Percentiles rank a stretch among this genome's conserved stretches.
These are phyloP conservation scores for Drosophila teissieri DNA, from an alignment of 1,140 invertebrate species.

Conservation along the genomic window DNA sequence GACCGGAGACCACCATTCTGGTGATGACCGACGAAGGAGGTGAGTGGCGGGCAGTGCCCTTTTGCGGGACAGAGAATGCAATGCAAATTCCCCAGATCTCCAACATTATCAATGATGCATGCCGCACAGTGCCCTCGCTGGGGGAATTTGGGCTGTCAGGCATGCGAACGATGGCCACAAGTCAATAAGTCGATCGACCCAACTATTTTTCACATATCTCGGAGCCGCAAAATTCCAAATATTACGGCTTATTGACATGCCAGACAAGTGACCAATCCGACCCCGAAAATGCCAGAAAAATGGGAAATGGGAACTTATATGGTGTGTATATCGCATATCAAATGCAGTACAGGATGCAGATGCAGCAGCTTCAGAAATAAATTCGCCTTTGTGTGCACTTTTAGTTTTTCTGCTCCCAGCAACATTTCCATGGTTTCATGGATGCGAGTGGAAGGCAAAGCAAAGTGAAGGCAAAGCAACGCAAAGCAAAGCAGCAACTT, in stretches of 20 bases:
- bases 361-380: constrained; percentile 37
- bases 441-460: constrained; percentile 30
- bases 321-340: constrained; percentile 11
- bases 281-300: constrained; percentile 3
- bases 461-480: constrained; percentile 6
- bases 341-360: constrained; percentile 38
- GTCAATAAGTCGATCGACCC: constrained; percentile 44
- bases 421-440: constrained; percentile 7
- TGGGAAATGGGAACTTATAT: constrained; percentile 3
- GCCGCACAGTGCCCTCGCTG: constrained; percentile 25
- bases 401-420: constrained; percentile 18
- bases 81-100: constrained; percentile 18
- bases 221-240: constrained; percentile 41
- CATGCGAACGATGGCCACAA: constrained; percentile 31
- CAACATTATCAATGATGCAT: constrained; percentile 45
- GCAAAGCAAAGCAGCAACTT: constrained; percentile 46
- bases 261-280: constrained; percentile 47
- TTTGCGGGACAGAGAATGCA: constrained; percentile 12
- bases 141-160: constrained; percentile 19
- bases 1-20: constrained; percentile 89
- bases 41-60: constrained; percentile 84
- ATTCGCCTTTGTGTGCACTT: constrained; percentile 58
- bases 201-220: constrained; percentile 44
- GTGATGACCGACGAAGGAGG: constrained; percentile 93
- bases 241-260: constrained; percentile 52